phyloP scores from a whole-genome alignment of 1,140 invertebrate genomes.

The Cepaea nemoralis region DNA sequence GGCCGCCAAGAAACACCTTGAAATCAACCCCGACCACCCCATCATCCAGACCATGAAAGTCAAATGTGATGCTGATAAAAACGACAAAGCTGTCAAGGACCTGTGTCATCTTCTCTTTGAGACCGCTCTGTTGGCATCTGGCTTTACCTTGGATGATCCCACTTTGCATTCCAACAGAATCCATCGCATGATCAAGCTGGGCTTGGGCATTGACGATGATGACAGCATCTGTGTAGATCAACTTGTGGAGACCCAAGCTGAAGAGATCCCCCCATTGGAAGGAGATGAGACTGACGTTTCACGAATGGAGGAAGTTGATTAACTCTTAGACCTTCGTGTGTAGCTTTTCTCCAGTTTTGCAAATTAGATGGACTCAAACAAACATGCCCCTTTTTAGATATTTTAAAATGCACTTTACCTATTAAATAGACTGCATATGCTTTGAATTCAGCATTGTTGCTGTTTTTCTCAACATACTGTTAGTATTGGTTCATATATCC shows the following conservation, averaged over 20 bases:
- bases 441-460: too few species aligned
- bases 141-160: slow-evolving; percentile 67
- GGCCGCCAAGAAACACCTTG: slow-evolving; percentile 95
- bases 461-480: too few species aligned
- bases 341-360: too few species aligned
- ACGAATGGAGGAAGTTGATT: slow-evolving; percentile 99
- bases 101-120: slow-evolving; percentile 71
- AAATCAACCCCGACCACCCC: slow-evolving; percentile 98
- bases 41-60: slow-evolving; percentile 91
- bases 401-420: too few species aligned
- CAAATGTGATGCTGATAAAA: slow-evolving; percentile 94
- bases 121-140: slow-evolving; percentile 70
- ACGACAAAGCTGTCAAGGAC: slow-evolving; percentile 90
- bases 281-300: slow-evolving; percentile 89
- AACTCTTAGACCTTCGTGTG: too few species aligned
- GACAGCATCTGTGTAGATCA: slow-evolving; percentile 77
- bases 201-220: slow-evolving; percentile 88
- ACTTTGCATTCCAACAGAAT: slow-evolving; percentile 75
- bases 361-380: too few species aligned
- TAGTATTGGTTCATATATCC: too few species aligned
- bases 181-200: slow-evolving; percentile 94
- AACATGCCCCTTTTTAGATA: too few species aligned
- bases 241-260: slow-evolving; percentile 77
- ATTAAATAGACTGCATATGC: too few species aligned
- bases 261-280: slow-evolving; percentile 82